Evolutionary conservation across 2,888 invertebrate species (phyloP), one percentile per base, ranked within the genome.

Genomic region (Melanostoma mellinum): DNA sequence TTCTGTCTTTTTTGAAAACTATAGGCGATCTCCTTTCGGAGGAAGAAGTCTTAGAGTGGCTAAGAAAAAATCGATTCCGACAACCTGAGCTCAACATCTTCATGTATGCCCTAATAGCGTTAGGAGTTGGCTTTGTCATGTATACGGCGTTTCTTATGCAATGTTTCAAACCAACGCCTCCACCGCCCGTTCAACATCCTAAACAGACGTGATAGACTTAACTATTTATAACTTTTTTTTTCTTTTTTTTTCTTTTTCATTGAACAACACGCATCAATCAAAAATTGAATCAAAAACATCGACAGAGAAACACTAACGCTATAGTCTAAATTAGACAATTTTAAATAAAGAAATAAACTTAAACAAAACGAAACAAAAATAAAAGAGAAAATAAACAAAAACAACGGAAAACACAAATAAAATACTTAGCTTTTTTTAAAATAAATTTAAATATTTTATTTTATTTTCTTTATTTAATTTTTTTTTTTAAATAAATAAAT

Each of bases 71-170:
- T 91, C 94, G 98, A 87, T 98, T 97, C 93, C 94, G 97, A 63
- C 97, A 97, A 89, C 97, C 98, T 0, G 98, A 98, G 90, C 92
- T 98, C 52, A 98, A 97, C 90, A 94, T 98, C 87, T 98, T 98
- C 91, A 98, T 98, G 97, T 98, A 97, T 91, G 97, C 96, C 63
- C 92, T 97, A 87, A 94, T 97, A 89, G 97, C 97, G 32, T 94
- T 98, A 86, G 95, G 96, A 68, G 92, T 96, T 88, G 95, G 96
- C 58, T 98, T 98, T 89, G 93, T 97, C 48, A 93, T 97, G 92
- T 98, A 98, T 91, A 98, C 98, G 10, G 95, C 96, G 73, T 98
- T 98, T 92, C 92, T 98, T 85, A 92, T 98, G 87, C 97, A 97
- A 91, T 97, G 97, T 91, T 97, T 98, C 92, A 96, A 96, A 88